Evolutionary conservation across 2,888 invertebrate species (phyloP).

Genomic region (Eristalis pertinax): DNA sequence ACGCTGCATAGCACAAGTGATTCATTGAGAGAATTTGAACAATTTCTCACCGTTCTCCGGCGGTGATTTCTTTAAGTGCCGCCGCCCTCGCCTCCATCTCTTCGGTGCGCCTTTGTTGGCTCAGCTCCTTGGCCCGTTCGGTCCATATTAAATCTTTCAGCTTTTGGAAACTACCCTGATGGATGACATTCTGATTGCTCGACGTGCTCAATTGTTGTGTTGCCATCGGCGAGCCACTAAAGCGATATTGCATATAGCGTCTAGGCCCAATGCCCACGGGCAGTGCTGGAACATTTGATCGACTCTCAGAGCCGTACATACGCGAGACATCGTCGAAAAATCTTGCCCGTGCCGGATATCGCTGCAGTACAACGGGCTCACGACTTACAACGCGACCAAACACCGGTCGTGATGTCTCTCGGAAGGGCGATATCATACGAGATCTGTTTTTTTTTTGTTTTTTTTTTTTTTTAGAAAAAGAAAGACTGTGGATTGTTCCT

Average conservation of each 20-base stretch:
- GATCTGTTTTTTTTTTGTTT: conserved; percentile 75
- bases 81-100: conserved; percentile 86
- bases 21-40: background rate
- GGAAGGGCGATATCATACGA: conserved; percentile 79
- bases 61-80: conserved; percentile 85
- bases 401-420: conserved; percentile 83
- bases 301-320: conserved; percentile 82
- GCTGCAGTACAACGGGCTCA: conserved; percentile 83
- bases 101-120: conserved; percentile 88
- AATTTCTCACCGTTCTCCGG: conserved; percentile 83
- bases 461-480: background rate
- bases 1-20: no score
- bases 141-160: conserved; percentile 90
- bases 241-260: conserved; percentile 76
- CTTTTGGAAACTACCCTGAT: conserved; percentile 85
- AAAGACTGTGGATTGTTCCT: background rate
- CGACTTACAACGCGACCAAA: conserved; percentile 89
- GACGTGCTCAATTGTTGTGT: conserved; percentile 4
- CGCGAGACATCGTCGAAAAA: conserved; percentile 83
- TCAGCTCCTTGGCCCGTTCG: conserved; percentile 89
- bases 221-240: conserved; percentile 57
- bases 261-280: conserved; percentile 74
- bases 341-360: conserved; percentile 80
- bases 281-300: conserved; percentile 40
- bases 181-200: conserved; percentile 75